These are phyloP conservation scores for Ochropleura plecta DNA, from an alignment of 2,888 invertebrate genomes.

Conservation along the genomic window DNA sequence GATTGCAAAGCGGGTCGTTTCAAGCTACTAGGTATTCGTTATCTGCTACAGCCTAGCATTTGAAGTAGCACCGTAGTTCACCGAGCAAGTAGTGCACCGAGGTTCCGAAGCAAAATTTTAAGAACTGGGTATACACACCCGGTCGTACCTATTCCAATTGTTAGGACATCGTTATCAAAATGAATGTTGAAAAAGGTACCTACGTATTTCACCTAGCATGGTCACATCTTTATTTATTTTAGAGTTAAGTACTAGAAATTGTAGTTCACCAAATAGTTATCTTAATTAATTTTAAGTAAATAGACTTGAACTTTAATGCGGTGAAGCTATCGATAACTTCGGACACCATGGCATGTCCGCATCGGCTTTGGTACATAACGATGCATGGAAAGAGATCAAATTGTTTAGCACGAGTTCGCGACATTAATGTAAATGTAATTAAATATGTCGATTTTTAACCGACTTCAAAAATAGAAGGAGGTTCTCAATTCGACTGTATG, in stretches of 20 bases:
- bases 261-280: background rate
- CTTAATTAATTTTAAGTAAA: background rate
- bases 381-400: too few relatives aligned
- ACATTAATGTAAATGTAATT: too few relatives aligned
- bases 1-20: background rate
- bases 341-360: background rate
- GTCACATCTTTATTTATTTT: background rate
- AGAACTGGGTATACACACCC: background rate
- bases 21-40: too few relatives aligned
- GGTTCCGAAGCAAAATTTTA: background rate
- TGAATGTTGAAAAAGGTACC: background rate
- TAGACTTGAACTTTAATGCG: background rate
- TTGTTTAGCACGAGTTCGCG: too few relatives aligned
- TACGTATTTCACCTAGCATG: background rate
- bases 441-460: too few relatives aligned
- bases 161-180: conserved; percentile 5
- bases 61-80: conserved; percentile 27
- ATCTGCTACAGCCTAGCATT: conserved; percentile 21
- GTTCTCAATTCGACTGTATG: too few relatives aligned
- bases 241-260: background rate
- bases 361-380: too few relatives aligned
- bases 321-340: background rate
- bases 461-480: too few relatives aligned
- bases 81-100: conserved; percentile 12
- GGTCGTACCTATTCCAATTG: background rate